phyloP scores from a whole-genome alignment of 2,797 vertebrate species.

The Rhinoraja longicauda region DNA sequence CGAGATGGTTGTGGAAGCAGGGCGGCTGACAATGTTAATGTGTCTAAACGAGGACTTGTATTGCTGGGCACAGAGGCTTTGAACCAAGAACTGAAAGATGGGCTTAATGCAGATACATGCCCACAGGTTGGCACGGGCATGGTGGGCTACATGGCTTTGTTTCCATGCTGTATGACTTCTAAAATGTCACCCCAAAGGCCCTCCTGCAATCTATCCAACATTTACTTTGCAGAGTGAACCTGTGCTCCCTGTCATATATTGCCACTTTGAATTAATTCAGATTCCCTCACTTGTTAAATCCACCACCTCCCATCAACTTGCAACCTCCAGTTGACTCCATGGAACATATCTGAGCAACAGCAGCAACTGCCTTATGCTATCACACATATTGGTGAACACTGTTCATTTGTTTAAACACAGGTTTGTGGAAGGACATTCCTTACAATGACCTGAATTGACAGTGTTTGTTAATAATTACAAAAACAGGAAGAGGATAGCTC shows the following conservation, averaged over 20 bases:
- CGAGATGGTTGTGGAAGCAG: too few relatives aligned
- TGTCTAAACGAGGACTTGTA: too few relatives aligned
- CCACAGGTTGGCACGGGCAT: too few relatives aligned
- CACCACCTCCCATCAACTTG: background rate
- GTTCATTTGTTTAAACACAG: background rate
- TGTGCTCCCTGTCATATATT: background rate
- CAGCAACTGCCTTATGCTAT: background rate
- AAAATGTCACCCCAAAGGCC: background rate
- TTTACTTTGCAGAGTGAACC: background rate
- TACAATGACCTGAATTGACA: background rate
- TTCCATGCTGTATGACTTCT: background rate
- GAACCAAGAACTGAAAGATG: too few relatives aligned
- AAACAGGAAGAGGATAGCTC: background rate
- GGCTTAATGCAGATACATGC: too few relatives aligned
- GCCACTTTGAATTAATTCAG: constrained; percentile 1
- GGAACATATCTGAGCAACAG: background rate
- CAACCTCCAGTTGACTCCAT: background rate
- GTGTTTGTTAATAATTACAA: background rate
- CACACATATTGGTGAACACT: background rate
- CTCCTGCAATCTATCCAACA: background rate
- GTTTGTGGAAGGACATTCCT: background rate
- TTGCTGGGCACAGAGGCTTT: too few relatives aligned
- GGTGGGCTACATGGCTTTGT: too few relatives aligned
- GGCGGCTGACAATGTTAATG: too few relatives aligned
- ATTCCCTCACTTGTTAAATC: background rate